phyloP scores from a whole-genome alignment of 2,888 invertebrate species.

The Acleris laterana region DNA sequence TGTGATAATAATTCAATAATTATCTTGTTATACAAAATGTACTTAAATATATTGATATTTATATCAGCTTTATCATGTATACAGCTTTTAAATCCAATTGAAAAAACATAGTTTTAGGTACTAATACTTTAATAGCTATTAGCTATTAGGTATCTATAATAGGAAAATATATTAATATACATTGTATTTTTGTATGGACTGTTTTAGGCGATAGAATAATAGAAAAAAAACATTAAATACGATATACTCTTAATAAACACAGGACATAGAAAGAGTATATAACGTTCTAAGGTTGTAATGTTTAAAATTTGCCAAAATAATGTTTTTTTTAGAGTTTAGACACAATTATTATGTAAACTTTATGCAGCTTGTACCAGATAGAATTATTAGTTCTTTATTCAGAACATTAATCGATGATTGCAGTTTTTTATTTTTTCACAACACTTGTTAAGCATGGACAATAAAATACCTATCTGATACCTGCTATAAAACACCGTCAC shows the following conservation, averaged over 20 bases:
- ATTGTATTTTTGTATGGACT: constrained; percentile 22
- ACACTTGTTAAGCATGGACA: background rate
- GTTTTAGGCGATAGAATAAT: constrained; percentile 31
- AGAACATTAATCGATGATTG: background rate
- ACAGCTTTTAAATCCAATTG: constrained; percentile 6
- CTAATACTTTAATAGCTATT: constrained; percentile 14
- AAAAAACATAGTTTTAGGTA: background rate
- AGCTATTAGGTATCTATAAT: background rate
- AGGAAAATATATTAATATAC: constrained; percentile 10
- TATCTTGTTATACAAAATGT: constrained; percentile 13
- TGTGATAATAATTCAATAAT: constrained; percentile 31
- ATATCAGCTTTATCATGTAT: constrained; percentile 6
- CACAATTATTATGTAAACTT: no score
- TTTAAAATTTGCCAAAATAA: background rate
- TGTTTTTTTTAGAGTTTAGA: background rate
- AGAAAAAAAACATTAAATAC: background rate
- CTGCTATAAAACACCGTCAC: background rate
- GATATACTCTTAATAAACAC: background rate
- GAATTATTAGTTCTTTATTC: background rate
- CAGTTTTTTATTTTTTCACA: background rate
- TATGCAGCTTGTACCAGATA: no score
- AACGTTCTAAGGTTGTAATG: background rate
- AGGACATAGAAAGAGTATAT: no score
- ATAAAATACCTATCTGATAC: background rate
- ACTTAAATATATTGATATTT: constrained; percentile 1